phyloP scores from a whole-genome alignment of 2,113 vertebrate genomes.

The Serinus canaria region DNA sequence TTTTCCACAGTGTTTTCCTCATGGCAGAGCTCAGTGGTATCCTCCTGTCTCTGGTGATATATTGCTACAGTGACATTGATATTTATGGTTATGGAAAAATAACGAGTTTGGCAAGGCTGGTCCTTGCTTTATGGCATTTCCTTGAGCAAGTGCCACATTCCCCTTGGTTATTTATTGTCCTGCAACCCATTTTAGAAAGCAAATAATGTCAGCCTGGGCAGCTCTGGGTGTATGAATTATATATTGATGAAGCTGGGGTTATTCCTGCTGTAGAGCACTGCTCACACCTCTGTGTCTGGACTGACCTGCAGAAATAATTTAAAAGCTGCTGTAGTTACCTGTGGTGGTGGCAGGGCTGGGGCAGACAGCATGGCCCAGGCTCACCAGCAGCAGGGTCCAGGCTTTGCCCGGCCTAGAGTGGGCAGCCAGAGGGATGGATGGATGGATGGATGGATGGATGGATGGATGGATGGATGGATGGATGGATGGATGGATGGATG shows the following conservation, averaged over 20 bases:
- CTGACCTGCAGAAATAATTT: background rate
- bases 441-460: no score
- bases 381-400: rapidly evolving
- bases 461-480: no score
- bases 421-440: background rate
- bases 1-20: background rate
- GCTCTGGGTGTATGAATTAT: background rate
- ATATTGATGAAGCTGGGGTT: background rate
- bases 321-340: background rate
- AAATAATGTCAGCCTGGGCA: background rate
- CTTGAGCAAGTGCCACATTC: background rate
- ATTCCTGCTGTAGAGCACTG: background rate
- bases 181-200: background rate
- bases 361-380: rapidly evolving
- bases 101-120: background rate
- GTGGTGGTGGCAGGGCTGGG: background rate
- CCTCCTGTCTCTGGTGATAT: background rate
- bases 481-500: background rate
- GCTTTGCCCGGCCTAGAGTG: no score
- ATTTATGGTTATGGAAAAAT: background rate
- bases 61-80: background rate
- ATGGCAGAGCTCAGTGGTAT: background rate
- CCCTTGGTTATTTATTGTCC: background rate
- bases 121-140: background rate
- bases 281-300: background rate